Base-by-base conservation (phyloP, 1,140 invertebrate genomes). In the Harlomillsia oculata region DNA sequence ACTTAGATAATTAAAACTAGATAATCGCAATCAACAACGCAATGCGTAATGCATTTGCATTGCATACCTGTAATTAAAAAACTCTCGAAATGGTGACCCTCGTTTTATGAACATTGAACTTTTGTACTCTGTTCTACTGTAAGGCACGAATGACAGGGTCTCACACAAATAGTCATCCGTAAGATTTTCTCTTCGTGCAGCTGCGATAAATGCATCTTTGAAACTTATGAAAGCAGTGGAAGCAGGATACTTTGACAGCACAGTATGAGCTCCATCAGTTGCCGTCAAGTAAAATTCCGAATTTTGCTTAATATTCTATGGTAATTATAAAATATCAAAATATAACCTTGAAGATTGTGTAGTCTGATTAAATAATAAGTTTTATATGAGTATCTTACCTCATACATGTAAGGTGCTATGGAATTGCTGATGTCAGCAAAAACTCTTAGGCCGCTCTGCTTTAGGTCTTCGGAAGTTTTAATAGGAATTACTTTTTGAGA, bases 401-500 rank as follows among this genome's bases (percentile, higher is more conserved):
- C 45, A 20, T 32, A 48, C 30, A 48, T 21, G 23, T 48, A 48
- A 5, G 5, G 20, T 18, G 28, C n/a, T 18, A 48, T 14, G 0
- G 14, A 16, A 11, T 48, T 20, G 34, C 36, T 48, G 11, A 18
- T 20, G 23, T 53, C 51, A 11, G 25, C 51, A 11, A 20, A 53
- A 18, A 53, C 30, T 18, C 8, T 13, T 9, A 53, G 13, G 8
- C 16, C 6, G 23, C 39, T 40, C 5, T 26, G n/a, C 14, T 6
- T 29, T 13, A 59, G 25, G 14, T 59, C 57, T 5, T 18, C 13
- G 9, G 41, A 26, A 14, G 43, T 29, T 28, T 36, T 21, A 25
- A 59, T 59, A 5, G 57, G 57, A 41, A 59, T 37, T 6, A 59
- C 45, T 48, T 53, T 49, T 5, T 37, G 37, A 13, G 57, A 48